Base-by-base conservation (phyloP, 1,140 invertebrate species). In the Drosophila aff. region DNA sequence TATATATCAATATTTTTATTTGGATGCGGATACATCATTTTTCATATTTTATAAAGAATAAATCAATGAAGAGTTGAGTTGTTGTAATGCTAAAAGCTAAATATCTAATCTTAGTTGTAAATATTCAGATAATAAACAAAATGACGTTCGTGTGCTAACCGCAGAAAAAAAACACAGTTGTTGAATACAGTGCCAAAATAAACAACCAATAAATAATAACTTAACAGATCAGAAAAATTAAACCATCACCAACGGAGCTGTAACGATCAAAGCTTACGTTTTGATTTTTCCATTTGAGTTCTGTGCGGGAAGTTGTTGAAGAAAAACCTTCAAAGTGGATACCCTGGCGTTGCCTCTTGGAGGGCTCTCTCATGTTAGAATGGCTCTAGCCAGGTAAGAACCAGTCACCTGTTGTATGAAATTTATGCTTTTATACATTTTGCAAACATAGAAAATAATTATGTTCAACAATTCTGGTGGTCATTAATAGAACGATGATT, bases 281-380 rank as follows among this genome's bases (percentile, higher is more conserved):
- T 64, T 69, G 60, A 53, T 61, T 72, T 55, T 76, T 49, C 52
- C 13, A 60, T 81, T 87, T 78, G 44, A 55, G 26, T 86, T 80
- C 71, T 71, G 64, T 78, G 73, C 31, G 61, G 52, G 9, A 63
- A 57, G 49, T 53, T 50, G 31, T 74, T 23, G 50, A 67, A 33
- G 53, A 71, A 90, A 84, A 79, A 76, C 75, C 57, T 43, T 93
- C 93, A 94, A 94, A 94, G 94, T 95, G 94, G 94, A 95, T 94
- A 94, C 94, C 83, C 93, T 94, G 92, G 92, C 94, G 91, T 90
- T 94, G 91, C 93, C 94, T 92, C 93, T 93, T 82, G 93, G 94
- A 91, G 94, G 93, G 93, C 94, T 94, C 83, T 94, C 94, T 93
- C 94, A 94, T 95, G 94, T 94, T 93, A 94, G 94, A 93, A 95